Percentiles rank a stretch among this genome's conserved stretches.
Evolutionary conservation across 1,140 invertebrate genomes (phyloP).

Genomic region (Halyomorpha halys): DNA sequence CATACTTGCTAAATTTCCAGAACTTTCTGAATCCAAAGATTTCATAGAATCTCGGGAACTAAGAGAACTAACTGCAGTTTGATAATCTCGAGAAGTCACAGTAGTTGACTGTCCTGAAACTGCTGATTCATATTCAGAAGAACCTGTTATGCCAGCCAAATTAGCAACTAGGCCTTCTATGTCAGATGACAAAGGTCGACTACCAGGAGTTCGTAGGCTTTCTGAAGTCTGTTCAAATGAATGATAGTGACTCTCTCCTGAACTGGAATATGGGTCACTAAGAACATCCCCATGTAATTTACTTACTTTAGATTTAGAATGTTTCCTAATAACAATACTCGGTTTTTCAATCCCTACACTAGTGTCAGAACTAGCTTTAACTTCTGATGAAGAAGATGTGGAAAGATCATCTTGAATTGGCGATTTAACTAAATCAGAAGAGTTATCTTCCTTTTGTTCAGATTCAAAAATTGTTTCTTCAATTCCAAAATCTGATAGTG

Average conservation of each 20-base stretch:
- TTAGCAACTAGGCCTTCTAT: constrained; percentile 59
- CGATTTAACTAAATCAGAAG: constrained; percentile 33
- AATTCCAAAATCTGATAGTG: neutral
- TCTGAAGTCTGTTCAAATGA: constrained; percentile 66
- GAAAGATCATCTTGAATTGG: constrained; percentile 33
- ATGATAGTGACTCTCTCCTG: constrained; percentile 79
- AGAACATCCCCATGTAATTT: constrained; percentile 3
- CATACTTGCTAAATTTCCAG: constrained; percentile 73
- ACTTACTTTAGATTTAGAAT: constrained; percentile 18
- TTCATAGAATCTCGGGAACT: constrained; percentile 81
- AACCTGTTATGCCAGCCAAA: constrained; percentile 40
- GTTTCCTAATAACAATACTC: constrained; percentile 35
- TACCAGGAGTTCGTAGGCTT: constrained; percentile 46
- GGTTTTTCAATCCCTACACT: constrained; percentile 26
- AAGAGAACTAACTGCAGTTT: constrained; percentile 68
- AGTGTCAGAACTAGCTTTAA: constrained; percentile 30
- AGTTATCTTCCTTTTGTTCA: constrained; percentile 2
- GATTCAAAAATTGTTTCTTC: neutral
- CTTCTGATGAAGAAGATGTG: constrained; percentile 33
- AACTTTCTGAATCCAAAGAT: constrained; percentile 77
- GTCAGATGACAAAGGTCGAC: constrained; percentile 77
- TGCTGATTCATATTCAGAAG: constrained; percentile 83
- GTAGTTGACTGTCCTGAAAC: constrained; percentile 54
- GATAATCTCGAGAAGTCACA: constrained; percentile 66
- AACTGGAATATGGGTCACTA: constrained; percentile 62